Conservation (phyloP, 2,113 vertebrate species). For the Gadus chalcogrammus region DNA sequence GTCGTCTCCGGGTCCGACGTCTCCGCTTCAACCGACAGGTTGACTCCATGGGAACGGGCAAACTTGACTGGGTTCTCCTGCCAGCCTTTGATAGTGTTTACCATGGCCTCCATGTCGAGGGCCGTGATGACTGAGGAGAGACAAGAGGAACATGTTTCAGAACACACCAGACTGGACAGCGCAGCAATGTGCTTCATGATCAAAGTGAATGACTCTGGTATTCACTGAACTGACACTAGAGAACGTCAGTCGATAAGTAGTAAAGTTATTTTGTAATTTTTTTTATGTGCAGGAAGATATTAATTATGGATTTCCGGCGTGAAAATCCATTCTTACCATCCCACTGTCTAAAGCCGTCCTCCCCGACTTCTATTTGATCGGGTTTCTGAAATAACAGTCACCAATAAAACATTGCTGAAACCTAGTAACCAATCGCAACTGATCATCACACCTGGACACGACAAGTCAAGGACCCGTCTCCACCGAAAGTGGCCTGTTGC, state of each 20-base stretch:
- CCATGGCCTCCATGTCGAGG: slow-evolving; percentile 81
- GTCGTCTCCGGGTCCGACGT: slow-evolving; percentile 52
- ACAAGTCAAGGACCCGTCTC: slow-evolving; percentile 67
- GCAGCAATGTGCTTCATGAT: slow-evolving; percentile 40
- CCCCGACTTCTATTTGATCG: slow-evolving; percentile 84
- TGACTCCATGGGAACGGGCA: slow-evolving; percentile 75
- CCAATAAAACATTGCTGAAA: slow-evolving; percentile 83
- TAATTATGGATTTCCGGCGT: slow-evolving; percentile 79
- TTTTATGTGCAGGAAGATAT: slow-evolving; percentile 66
- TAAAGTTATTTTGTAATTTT: slow-evolving; percentile 14
- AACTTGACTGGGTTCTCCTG: slow-evolving; percentile 79
- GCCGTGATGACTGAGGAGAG: slow-evolving; percentile 69
- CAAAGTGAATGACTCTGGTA: slow-evolving; percentile 53
- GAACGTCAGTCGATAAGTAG: slow-evolving; percentile 51
- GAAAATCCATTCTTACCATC: slow-evolving; percentile 86
- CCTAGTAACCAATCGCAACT: slow-evolving; percentile 69
- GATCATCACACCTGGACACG: slow-evolving; percentile 79
- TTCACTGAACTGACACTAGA: slow-evolving; percentile 42
- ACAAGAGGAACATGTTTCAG: slow-evolving; percentile 47
- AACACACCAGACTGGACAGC: slow-evolving; percentile 9
- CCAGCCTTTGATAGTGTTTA: slow-evolving; percentile 76
- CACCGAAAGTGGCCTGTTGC: slow-evolving; percentile 54
- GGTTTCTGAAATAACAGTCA: slow-evolving; percentile 86
- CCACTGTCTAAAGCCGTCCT: slow-evolving; percentile 87
- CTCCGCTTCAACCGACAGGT: slow-evolving; percentile 55